phyloP scores from a whole-genome alignment of 2,113 vertebrate species.

The Anolis sagrei region DNA sequence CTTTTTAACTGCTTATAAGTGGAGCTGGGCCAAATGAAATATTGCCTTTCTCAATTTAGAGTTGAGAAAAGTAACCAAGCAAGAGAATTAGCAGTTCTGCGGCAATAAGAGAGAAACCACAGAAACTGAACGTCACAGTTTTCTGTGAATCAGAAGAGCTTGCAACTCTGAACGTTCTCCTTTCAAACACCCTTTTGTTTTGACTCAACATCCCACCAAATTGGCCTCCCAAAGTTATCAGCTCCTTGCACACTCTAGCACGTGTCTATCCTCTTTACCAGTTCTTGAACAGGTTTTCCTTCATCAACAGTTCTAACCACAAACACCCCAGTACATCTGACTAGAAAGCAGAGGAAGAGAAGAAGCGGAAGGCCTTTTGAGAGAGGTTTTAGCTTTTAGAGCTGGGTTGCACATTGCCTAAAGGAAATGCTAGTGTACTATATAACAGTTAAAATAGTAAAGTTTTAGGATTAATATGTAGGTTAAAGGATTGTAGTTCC shows the following conservation, averaged over 20 bases:
- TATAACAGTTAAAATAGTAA: not conserved
- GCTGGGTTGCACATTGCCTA: not conserved
- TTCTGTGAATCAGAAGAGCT: not conserved
- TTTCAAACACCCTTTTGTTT: not conserved
- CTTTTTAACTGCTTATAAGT: not conserved
- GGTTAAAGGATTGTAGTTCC: no score
- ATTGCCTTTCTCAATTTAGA: conserved; percentile 6
- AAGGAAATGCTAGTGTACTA: not conserved
- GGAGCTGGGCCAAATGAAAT: conserved; percentile 15
- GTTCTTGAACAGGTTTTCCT: conserved; percentile 13
- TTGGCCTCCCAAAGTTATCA: not conserved
- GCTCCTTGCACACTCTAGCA: not conserved
- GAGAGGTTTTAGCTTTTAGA: not conserved
- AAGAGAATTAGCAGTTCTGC: not conserved
- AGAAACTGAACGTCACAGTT: not conserved
- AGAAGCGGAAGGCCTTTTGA: not conserved
- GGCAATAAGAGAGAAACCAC: not conserved
- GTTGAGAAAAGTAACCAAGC: not conserved
- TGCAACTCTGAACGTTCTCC: not conserved
- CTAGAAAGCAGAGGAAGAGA: not conserved
- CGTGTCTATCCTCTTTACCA: not conserved
- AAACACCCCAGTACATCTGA: not conserved
- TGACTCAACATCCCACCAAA: not conserved
- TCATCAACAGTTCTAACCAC: not conserved
- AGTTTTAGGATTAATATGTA: not conserved